These are phyloP conservation scores for Drosophila baimaii DNA, from an alignment of 1,140 invertebrate genomes.

Conservation along the genomic window DNA sequence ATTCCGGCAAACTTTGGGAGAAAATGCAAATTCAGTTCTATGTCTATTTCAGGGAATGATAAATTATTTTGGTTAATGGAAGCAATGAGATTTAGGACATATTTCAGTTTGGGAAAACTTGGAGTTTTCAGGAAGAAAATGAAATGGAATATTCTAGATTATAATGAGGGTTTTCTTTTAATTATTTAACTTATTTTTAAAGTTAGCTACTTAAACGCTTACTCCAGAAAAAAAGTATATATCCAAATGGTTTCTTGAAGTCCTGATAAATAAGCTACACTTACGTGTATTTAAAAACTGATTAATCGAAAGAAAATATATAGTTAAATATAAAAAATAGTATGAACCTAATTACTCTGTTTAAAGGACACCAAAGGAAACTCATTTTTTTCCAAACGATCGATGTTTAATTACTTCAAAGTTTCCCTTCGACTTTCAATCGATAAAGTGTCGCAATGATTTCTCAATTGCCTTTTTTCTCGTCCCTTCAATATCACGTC, in stretches of 20 bases:
- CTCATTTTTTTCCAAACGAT: neutral
- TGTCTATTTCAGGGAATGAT: neutral
- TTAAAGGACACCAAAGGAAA: neutral
- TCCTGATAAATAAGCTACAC: too few relatives aligned
- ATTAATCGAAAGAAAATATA: neutral
- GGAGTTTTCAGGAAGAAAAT: neutral
- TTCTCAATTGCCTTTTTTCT: constrained; percentile 16
- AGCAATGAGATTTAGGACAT: neutral
- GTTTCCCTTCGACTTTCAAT: constrained; percentile 28
- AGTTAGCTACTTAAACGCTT: too few relatives aligned
- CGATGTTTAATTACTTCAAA: constrained; percentile 16
- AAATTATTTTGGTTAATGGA: neutral
- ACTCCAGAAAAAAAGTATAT: too few relatives aligned
- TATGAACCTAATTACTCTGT: neutral
- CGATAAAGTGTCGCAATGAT: constrained; percentile 14
- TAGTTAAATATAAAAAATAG: neutral
- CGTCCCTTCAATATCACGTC: constrained; percentile 59
- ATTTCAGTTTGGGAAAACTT: neutral
- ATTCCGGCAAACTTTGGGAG: constrained; percentile 7
- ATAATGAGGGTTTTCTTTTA: neutral
- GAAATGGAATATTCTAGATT: neutral
- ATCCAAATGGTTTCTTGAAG: too few relatives aligned
- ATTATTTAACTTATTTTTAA: too few relatives aligned
- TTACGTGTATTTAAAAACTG: too few relatives aligned
- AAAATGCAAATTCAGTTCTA: neutral